Evolutionary conservation across 1,140 invertebrate genomes (phyloP), one percentile per base, ranked within the genome.

Genomic region (Hesperophylax magnus): DNA sequence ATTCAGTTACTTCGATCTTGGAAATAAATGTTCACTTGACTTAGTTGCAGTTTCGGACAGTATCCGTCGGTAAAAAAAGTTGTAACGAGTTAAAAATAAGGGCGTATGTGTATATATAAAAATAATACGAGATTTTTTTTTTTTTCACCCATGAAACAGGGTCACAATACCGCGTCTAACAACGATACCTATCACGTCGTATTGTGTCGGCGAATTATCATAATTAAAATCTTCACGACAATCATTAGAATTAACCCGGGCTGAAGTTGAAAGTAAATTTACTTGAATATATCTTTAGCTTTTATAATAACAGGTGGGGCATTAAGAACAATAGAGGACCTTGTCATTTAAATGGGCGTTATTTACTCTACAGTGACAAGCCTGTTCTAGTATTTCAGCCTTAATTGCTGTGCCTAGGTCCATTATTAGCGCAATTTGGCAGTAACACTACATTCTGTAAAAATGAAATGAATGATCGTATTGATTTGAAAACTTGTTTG

Each of bases 291-390:
- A 47, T 71, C 54, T 58, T n/a, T 56, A 9, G 71, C 71, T 27
- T 75, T 75, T 58, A 56, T 56, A 56, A 75, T 75, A 56, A 75
- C 71, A 75, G 71, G 52, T 75, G 54, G 71, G 71, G 71, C 31
- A 31, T 75, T 56, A 58, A 24, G 54, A 75, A 75, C 71, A 75
- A 75, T 56, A n/a, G 71, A 53, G 71, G 71, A 75, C 71, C 71
- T 58, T 75, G 71, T 75, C 71, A 75, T 75, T 75, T 75, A 75
- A 75, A 75, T 75, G 53, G 31, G 54, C 71, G 56, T 75, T 58
- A 75, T 75, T 75, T 75, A 75, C 71, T 24, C 52, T 15, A 75
- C 39, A 53, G 52, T 75, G 71, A 75, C 71, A 75, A 58, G 71
- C 24, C 14, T 34, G 22, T 53, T 27, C 22, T 47, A 47, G 27